phyloP scores from a whole-genome alignment of 2,113 vertebrate genomes.

The Chaetodon trifascialis region DNA sequence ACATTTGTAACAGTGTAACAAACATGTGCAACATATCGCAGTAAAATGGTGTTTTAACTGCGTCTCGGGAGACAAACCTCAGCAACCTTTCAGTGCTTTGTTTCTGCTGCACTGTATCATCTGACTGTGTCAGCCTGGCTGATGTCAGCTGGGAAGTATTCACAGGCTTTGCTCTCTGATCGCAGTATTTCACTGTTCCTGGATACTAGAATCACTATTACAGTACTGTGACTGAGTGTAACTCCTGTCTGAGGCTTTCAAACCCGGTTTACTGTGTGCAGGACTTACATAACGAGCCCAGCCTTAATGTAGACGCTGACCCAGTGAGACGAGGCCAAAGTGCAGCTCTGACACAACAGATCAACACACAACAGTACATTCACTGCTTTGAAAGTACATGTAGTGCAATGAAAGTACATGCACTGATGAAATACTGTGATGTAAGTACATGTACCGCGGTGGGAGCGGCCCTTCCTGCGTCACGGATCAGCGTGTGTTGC shows the following conservation, averaged over 20 bases:
- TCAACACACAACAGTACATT: too few species aligned
- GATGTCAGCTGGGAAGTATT: background rate
- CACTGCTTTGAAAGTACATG: too few species aligned
- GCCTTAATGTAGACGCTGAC: background rate
- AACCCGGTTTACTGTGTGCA: too few species aligned
- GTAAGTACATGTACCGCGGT: too few species aligned
- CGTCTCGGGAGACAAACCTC: background rate
- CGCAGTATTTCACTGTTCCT: background rate
- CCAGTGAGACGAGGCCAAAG: background rate
- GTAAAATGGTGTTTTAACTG: background rate
- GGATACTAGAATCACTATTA: background rate
- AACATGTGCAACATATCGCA: background rate
- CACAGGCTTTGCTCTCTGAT: background rate
- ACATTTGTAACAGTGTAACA: background rate
- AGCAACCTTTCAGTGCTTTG: background rate
- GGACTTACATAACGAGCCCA: background rate
- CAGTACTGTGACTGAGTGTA: too few species aligned
- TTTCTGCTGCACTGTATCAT: too few species aligned
- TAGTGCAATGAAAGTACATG: too few species aligned
- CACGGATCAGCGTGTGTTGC: background rate
- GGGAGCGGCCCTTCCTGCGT: too few species aligned
- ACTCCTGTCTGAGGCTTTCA: too few species aligned
- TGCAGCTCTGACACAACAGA: background rate
- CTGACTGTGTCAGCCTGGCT: background rate
- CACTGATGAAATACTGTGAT: too few species aligned